Conservation (phyloP, 2,797 vertebrate genomes). For the Hypotaenidia philippensis region DNA sequence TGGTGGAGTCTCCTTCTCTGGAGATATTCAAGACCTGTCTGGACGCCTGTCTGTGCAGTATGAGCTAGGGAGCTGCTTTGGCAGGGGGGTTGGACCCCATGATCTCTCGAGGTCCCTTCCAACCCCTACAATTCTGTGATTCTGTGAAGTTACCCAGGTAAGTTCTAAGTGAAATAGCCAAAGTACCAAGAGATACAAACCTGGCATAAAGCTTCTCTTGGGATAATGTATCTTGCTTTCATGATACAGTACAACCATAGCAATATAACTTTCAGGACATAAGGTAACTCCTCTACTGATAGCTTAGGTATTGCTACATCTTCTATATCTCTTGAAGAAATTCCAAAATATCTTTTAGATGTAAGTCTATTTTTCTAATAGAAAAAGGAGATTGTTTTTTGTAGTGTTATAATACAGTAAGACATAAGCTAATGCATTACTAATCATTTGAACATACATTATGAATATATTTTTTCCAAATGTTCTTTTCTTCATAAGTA, state of each 20-base stretch:
- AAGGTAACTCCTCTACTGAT: background rate
- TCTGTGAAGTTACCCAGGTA: background rate
- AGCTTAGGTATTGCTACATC: background rate
- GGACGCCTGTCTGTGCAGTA: too few species aligned
- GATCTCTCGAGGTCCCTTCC: too few species aligned
- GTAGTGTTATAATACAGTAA: background rate
- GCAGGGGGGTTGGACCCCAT: too few species aligned
- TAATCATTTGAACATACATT: background rate
- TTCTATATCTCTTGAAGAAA: background rate
- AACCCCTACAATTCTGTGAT: too few species aligned
- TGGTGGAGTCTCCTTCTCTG: too few species aligned
- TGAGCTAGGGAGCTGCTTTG: too few species aligned
- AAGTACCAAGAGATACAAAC: background rate
- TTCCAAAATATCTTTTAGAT: background rate
- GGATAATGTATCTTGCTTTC: background rate
- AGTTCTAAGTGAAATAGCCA: background rate
- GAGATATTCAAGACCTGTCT: too few species aligned
- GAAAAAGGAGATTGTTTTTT: background rate
- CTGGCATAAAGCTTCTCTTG: background rate
- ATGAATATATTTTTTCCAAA: background rate
- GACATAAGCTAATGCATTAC: background rate
- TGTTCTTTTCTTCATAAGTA: background rate
- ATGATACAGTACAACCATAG: background rate
- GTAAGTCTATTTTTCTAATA: background rate
- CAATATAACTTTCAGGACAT: background rate